phyloP scores from a whole-genome alignment of 2,888 invertebrate species.

The Drosophila subsilvestris region DNA sequence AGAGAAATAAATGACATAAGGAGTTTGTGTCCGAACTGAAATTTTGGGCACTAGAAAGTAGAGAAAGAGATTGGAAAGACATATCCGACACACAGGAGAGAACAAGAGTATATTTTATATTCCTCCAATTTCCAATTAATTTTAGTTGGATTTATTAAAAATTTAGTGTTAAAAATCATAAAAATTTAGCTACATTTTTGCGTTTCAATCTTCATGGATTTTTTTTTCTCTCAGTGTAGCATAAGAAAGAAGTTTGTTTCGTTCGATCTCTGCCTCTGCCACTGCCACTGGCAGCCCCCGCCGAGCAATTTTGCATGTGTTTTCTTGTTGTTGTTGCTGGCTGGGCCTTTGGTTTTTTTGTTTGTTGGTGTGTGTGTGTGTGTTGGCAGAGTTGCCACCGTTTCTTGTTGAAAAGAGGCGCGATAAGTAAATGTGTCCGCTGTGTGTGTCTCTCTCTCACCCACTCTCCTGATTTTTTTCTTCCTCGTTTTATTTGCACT shows the following conservation, averaged over 20 bases:
- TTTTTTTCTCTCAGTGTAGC: conserved; percentile 22
- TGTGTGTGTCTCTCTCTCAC: not conserved
- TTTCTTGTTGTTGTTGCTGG: conserved; percentile 33
- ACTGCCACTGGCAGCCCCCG: conserved; percentile 34
- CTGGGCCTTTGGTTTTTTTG: conserved; percentile 40
- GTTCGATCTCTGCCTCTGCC: conserved; percentile 35
- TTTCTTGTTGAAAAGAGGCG: conserved; percentile 75
- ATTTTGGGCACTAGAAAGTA: not conserved
- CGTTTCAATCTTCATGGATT: not conserved
- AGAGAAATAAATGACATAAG: conserved; percentile 12
- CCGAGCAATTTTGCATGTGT: conserved; percentile 74
- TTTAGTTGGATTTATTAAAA: too few relatives aligned
- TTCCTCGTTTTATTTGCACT: conserved; percentile 72
- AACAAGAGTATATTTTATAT: not conserved
- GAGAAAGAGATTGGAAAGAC: not conserved
- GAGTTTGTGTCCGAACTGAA: too few relatives aligned
- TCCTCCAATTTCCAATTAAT: not conserved
- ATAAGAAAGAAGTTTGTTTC: conserved; percentile 35
- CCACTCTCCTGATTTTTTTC: conserved; percentile 7
- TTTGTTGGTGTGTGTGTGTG: not conserved
- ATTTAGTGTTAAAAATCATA: not conserved
- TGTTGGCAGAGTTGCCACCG: conserved; percentile 70
- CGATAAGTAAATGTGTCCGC: conserved; percentile 67
- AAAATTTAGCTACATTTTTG: not conserved
- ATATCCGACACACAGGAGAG: not conserved